Base-by-base conservation (phyloP, 23 tunicate species). In the Clavelina lepadiformis region DNA sequence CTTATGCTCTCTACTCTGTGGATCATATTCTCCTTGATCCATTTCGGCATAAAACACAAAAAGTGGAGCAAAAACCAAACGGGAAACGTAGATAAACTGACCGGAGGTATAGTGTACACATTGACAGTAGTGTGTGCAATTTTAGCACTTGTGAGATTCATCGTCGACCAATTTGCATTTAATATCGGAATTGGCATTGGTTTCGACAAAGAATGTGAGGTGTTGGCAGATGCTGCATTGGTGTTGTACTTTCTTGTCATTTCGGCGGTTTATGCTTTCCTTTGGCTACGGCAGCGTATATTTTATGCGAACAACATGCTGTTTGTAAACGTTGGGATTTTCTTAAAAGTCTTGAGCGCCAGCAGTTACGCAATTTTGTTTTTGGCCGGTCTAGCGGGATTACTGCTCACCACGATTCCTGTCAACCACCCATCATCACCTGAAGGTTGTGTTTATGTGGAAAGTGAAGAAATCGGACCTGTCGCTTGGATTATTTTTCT, bases 281-380 rank as follows among this genome's bases (percentile, higher is more conserved):
- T 71, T 7, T 80, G 86, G 86, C 25, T 80, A 1, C 78, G 86
- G 19, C 86, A 80, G 35, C 51, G 71, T 11, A 62, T 53, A 23
- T 55, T 80, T 38, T 80, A 80, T 55, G 56, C 60, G 38, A 80
- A 63, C 37, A 66, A 60, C 61, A 66, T 65, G 51, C 33, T 80
- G 63, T 49, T 51, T 32, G 67, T 64, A 38, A 44, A 35, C 2
- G 35, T 51, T 1, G 58, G 76, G 0, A 61, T 24, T 24, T 33
- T 23, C 24, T 38, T 80, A 2, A 28, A 37, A 22, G 69, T 50
- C 15, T 46, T 72, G 35, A 72, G 86, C 31, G 68, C 67, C n/a
- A 25, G 37, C 2, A 78, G 86, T 20, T 35, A 61, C 2, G 54
- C 26, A 2, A 19, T 72, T 19, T 33, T 80, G 30, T 37, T 72